phyloP scores from a whole-genome alignment of 2,797 vertebrate genomes.

The Malurus leucopterus region DNA sequence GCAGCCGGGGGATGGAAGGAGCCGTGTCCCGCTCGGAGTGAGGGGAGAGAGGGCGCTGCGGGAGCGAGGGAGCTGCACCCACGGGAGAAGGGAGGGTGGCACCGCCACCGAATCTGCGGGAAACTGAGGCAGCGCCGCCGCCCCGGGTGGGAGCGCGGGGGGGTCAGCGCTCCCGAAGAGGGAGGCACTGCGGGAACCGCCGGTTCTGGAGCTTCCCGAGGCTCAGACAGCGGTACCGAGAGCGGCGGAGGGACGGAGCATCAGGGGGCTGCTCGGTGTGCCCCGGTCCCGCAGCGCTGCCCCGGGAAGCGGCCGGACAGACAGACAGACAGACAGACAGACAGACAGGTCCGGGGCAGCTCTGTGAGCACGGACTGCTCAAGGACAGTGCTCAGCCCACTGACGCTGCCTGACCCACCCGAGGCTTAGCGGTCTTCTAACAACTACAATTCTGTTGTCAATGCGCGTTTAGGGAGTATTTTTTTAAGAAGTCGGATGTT shows the following conservation, averaged over 20 bases:
- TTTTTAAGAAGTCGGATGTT: neutral
- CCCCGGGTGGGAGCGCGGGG: neutral
- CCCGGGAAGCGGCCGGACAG: neutral
- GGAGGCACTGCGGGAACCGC: neutral
- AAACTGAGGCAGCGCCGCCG: neutral
- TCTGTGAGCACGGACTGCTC: neutral
- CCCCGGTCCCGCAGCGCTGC: neutral
- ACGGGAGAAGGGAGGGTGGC: accelerated
- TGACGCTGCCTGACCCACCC: neutral
- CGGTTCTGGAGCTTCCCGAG: neutral
- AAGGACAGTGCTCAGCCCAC: no score
- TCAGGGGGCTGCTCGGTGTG: accelerated
- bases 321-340: neutral
- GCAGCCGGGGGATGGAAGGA: neutral
- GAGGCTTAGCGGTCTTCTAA: no score
- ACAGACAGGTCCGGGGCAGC: neutral
- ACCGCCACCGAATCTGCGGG: neutral
- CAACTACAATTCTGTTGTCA: neutral
- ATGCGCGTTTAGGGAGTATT: neutral
- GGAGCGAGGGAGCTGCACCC: neutral
- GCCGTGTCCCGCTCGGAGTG: neutral
- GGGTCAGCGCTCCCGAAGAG: neutral
- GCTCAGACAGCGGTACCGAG: accelerated
- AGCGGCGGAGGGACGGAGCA: neutral
- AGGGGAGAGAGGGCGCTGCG: neutral